Percentiles rank a stretch among this genome's conserved stretches.
phyloP scores from a whole-genome alignment of 53 echinoderm and acorn worm species.

The Glandiceps talaboti region DNA sequence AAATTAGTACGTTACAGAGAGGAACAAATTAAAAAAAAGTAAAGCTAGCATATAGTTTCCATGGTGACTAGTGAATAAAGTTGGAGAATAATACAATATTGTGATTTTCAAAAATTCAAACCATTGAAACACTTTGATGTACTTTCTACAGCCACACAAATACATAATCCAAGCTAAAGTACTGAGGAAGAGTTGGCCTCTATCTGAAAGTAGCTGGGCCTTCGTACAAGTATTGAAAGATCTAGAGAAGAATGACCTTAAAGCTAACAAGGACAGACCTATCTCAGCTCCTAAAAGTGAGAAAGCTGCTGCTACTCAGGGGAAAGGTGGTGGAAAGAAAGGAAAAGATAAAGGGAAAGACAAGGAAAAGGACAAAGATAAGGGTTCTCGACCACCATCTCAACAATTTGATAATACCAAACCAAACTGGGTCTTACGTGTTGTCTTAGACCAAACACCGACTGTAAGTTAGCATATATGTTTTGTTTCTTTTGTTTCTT shows the following conservation, averaged over 20 bases:
- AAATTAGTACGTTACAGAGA: no score
- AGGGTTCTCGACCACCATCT: constrained; percentile 71
- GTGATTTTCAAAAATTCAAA: no score
- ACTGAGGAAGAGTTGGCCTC: constrained; percentile 89
- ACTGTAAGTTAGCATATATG: constrained; percentile 87
- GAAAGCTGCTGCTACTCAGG: constrained; percentile 44
- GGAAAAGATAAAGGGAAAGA: constrained; percentile 88
- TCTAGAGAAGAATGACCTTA: constrained; percentile 84
- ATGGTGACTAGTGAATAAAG: no score
- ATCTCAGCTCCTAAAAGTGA: constrained; percentile 69
- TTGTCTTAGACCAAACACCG: constrained; percentile 93
- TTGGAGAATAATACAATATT: no score
- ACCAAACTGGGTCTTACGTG: constrained; percentile 81
- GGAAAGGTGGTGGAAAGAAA: constrained; percentile 68
- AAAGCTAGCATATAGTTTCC: no score
- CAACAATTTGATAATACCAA: constrained; percentile 98
- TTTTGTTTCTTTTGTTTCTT: no score
- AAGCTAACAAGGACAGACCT: constrained; percentile 90
- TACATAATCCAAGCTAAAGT: constrained; percentile 96
- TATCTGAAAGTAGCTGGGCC: constrained; percentile 99
- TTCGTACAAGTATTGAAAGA: constrained; percentile 95
- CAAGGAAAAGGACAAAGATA: constrained; percentile 63
- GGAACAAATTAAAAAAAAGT: no score
- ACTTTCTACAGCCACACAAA: constrained; percentile 75
- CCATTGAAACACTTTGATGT: no score